Evolutionary conservation across 2,797 vertebrate genomes (phyloP).

Genomic region (Urophycis tenuis): DNA sequence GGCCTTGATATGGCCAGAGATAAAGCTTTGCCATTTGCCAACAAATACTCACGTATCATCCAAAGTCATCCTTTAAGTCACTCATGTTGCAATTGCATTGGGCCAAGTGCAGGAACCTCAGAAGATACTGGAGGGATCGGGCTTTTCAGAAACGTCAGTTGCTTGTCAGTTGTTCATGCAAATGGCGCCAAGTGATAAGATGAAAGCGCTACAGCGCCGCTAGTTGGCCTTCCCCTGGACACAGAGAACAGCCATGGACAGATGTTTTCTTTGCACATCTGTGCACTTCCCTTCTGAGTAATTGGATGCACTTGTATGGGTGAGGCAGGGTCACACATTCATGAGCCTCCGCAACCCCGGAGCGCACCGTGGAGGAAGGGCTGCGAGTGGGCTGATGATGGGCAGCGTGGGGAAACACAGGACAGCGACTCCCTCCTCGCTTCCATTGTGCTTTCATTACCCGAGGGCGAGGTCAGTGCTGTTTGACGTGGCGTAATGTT

Average conservation of each 20-base stretch:
- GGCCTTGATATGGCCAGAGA: conserved; percentile 22
- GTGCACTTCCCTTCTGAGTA: conserved; percentile 30
- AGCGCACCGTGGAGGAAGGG: conserved; percentile 16
- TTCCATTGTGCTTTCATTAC: conserved; percentile 19
- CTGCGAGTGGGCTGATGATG: conserved; percentile 20
- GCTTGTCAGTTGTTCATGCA: conserved; percentile 15
- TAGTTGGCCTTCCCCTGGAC: conserved; percentile 47
- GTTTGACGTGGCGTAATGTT: not conserved
- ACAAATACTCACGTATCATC: conserved; percentile 29
- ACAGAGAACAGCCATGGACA: conserved; percentile 35
- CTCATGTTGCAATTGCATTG: conserved; percentile 4
- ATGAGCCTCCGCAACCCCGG: conserved; percentile 9
- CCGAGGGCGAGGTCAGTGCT: not conserved
- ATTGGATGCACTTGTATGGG: conserved; percentile 34
- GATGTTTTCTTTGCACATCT: conserved; percentile 48
- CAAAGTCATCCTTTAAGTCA: conserved; percentile 27
- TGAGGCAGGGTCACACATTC: conserved; percentile 33
- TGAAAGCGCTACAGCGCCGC: conserved; percentile 24
- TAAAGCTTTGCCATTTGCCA: conserved; percentile 26
- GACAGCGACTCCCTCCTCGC: conserved; percentile 15
- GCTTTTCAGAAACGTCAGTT: not conserved
- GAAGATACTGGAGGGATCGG: conserved; percentile 27
- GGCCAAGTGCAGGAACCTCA: conserved; percentile 24
- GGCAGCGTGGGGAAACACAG: conserved; percentile 26
- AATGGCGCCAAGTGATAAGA: conserved; percentile 21